Evolutionary conservation across 2,888 invertebrate genomes (phyloP).

Genomic region (Oscheius onirici): DNA sequence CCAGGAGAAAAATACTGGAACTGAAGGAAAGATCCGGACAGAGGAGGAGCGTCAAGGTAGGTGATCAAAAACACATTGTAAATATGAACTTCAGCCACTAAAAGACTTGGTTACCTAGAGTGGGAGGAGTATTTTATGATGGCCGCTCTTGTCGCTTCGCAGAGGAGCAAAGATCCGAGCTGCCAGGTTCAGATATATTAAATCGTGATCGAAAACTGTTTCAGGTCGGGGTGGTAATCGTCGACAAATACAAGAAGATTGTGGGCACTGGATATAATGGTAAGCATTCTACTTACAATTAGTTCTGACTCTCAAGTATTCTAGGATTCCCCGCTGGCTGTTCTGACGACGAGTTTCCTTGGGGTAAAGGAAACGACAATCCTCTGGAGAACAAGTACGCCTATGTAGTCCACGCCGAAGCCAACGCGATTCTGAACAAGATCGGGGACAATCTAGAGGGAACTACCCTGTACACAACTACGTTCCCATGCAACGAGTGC

Average conservation of each 20-base stretch:
- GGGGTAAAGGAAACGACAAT: conserved; percentile 79
- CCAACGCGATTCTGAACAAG: conserved; percentile 94
- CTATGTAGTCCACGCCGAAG: conserved; percentile 91
- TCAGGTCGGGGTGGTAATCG: conserved; percentile 86
- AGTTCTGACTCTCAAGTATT: background rate
- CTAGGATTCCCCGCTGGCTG: conserved; percentile 84
- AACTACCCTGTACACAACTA: conserved; percentile 86
- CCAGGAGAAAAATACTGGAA: too few relatives aligned
- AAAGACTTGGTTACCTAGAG: conserved; percentile 22
- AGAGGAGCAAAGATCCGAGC: conserved; percentile 52
- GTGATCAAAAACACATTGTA: background rate
- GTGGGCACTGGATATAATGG: conserved; percentile 96
- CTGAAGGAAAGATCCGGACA: too few relatives aligned
- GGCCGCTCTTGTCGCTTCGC: conserved; percentile 40
- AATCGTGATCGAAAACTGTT: background rate
- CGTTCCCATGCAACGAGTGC: conserved; percentile 97
- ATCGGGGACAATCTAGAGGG: conserved; percentile 77
- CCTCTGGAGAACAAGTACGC: conserved; percentile 49
- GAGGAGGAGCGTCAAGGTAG: too few relatives aligned
- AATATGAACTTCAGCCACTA: conserved; percentile 20
- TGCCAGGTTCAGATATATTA: conserved; percentile 48
- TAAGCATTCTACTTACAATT: conserved; percentile 68
- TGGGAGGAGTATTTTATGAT: conserved; percentile 39
- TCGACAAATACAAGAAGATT: conserved; percentile 85
- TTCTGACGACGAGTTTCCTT: conserved; percentile 87